Percentiles rank a stretch among this genome's conserved stretches.
Conservation (phyloP, 2,888 invertebrate genomes). For the Drosophila anomelani region DNA sequence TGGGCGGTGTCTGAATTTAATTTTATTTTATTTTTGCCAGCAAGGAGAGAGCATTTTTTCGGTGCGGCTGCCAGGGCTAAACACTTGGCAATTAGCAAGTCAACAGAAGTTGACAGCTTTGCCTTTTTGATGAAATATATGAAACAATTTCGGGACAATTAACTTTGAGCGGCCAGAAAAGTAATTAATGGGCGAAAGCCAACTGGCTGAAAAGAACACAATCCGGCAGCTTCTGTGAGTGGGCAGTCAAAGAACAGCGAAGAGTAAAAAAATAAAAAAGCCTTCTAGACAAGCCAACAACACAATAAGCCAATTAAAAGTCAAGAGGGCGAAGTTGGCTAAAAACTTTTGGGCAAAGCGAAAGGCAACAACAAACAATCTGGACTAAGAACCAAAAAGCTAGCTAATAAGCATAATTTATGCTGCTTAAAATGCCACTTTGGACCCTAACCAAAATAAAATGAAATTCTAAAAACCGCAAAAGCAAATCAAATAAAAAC, state of each 20-base stretch:
- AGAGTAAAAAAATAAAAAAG: neutral
- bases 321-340: constrained; percentile 47
- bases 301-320: constrained; percentile 76
- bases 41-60: constrained; percentile 43
- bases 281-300: constrained; percentile 54
- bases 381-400: constrained; percentile 12
- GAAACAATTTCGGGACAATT: constrained; percentile 46
- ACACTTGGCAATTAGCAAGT: constrained; percentile 75
- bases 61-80: constrained; percentile 45
- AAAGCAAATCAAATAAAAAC: constrained; percentile 26
- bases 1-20: constrained; percentile 38
- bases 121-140: constrained; percentile 44
- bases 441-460: constrained; percentile 19
- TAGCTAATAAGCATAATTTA: constrained; percentile 63
- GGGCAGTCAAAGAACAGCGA: constrained; percentile 19
- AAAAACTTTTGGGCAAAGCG: constrained; percentile 48
- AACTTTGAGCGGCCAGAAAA: constrained; percentile 34
- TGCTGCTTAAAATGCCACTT: constrained; percentile 39
- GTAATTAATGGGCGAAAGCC: constrained; percentile 40
- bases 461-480: constrained; percentile 23
- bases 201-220: constrained; percentile 14
- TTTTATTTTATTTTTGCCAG: constrained; percentile 9
- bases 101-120: constrained; percentile 66
- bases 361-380: constrained; percentile 21
- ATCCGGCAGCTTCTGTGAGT: constrained; percentile 15